Base-by-base conservation (phyloP, 2,797 vertebrate species). In the Darevskia nairensis region DNA sequence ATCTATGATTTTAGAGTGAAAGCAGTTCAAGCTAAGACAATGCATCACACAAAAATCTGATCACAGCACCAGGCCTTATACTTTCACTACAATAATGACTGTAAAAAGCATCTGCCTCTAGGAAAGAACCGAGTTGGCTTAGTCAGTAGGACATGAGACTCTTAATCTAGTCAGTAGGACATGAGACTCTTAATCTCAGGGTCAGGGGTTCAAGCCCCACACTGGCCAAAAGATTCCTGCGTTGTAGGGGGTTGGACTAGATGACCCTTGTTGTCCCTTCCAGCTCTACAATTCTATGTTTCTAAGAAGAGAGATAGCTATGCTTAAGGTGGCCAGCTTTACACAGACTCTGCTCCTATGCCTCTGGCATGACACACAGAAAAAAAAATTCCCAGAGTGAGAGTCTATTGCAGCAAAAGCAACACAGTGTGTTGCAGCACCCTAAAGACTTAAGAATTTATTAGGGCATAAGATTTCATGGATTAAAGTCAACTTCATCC, bases 1-100 rank as follows among this genome's bases (percentile, higher is more conserved):
- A 76, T 89, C 90, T 92, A 68, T 81, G 89, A 86, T 85, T 19
- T 61, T 82, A 13, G 81, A 78, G 79, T 85, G 75, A 59, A 46
- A 80, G 91, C 90, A 35, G 71, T 74, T 87, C 84, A n/a, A 66
- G 10, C 19, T 61, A 87, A 89, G 46, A 85, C n/a, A 87, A 68
- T 27, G 23, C 25, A 9, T 80, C 32, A 79, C 61, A 50, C n/a
- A 78, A 78, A 50, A 50, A 55, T 25, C 17, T 23, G 32, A 41
- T 44, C 46, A 72, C 11, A 27, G 68, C 39, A 68, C 64, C 66
- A 76, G 41, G 8, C 32, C 59, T 66, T 41, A 88, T 76, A 82
- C 25, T 11, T 71, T 4, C 19, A 71, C 76, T 39, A 19, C 19
- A 88, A 84, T 39, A 71, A 39, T 79, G 44, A 35, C 1, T 35